phyloP scores from a whole-genome alignment of 2,113 vertebrate genomes.

The Rostratula benghalensis region DNA sequence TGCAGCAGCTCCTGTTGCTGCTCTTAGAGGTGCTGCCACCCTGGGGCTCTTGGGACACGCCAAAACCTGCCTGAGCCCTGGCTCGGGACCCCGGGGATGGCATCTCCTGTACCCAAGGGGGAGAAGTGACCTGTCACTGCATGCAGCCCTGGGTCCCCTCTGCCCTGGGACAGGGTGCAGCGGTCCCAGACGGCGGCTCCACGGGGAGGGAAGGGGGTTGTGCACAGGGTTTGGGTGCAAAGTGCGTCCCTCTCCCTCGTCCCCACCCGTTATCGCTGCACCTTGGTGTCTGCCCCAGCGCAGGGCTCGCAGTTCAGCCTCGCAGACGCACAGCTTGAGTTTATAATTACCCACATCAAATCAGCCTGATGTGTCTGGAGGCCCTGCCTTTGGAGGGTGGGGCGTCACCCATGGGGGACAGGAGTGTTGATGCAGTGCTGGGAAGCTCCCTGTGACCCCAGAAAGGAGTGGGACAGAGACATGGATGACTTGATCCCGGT shows the following conservation, averaged over 20 bases:
- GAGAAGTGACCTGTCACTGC: rapidly evolving
- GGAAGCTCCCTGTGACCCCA: background rate
- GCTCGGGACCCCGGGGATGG: rapidly evolving
- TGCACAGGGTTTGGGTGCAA: background rate
- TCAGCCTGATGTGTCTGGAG: background rate
- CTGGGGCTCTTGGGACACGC: background rate
- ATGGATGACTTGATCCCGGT: rapidly evolving
- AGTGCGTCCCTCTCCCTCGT: background rate
- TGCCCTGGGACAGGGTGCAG: background rate
- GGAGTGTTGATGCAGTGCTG: background rate
- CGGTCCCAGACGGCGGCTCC: rapidly evolving
- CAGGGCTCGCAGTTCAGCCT: background rate
- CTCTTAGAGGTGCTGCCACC: background rate
- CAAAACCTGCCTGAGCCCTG: background rate
- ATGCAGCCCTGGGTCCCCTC: background rate
- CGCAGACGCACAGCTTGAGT: background rate
- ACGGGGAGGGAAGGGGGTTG: background rate
- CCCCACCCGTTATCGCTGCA: background rate
- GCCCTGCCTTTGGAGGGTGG: background rate
- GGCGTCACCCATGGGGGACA: rapidly evolving
- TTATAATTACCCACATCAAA: background rate
- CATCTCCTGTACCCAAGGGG: rapidly evolving
- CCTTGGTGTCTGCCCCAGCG: background rate
- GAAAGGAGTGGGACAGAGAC: background rate
- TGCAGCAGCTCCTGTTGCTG: background rate